These are phyloP conservation scores for Coluber constrictor DNA, from an alignment of 2,797 vertebrate genomes.

Conservation along the genomic window DNA sequence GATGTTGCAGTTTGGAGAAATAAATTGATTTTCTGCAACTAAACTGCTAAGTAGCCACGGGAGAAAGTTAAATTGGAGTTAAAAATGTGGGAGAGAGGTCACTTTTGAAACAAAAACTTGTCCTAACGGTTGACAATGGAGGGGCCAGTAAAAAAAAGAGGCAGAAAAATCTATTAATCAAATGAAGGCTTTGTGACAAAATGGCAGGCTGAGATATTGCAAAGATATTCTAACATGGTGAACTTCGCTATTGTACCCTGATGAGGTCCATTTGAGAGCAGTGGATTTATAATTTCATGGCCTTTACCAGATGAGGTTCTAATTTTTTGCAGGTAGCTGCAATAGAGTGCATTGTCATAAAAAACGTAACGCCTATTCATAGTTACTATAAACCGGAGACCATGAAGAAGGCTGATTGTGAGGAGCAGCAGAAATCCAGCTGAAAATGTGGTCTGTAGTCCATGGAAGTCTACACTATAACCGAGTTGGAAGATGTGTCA, in stretches of 20 bases:
- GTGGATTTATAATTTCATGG: not conserved
- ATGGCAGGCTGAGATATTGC: not conserved
- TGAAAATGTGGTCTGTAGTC: not conserved
- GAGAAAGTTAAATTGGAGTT: not conserved
- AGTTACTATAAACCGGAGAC: not conserved
- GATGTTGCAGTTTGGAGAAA: not conserved
- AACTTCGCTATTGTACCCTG: accelerated
- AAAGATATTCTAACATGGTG: accelerated
- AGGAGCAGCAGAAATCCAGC: not conserved
- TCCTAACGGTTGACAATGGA: not conserved
- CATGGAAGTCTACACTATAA: not conserved
- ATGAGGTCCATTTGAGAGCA: not conserved
- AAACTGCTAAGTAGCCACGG: not conserved
- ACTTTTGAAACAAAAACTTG: not conserved
- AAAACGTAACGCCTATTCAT: not conserved
- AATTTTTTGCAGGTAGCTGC: not conserved
- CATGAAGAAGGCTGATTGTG: no score
- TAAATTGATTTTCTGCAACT: not conserved
- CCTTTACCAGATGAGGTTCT: not conserved
- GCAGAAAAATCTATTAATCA: not conserved
- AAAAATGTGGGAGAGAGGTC: not conserved
- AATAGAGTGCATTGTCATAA: not conserved
- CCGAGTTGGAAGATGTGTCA: not conserved
- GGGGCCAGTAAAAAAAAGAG: not conserved
- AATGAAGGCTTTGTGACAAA: not conserved